A percentile compares a stretch with the other conserved stretches of the same genome.
Conservation (phyloP, 1,140 invertebrate species). For the Antheraea pernyi region DNA sequence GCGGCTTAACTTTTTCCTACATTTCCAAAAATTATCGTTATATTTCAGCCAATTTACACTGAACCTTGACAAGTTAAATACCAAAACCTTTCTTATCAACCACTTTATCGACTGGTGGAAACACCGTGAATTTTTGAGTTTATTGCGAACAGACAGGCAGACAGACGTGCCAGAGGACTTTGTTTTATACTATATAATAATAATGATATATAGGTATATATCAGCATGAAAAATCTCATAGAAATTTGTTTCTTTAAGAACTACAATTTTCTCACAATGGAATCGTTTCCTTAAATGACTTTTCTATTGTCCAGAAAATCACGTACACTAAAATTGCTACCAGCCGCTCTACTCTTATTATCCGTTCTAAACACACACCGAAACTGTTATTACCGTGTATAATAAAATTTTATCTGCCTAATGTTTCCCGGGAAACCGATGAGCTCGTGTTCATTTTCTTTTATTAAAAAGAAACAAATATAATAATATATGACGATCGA, state of each 20-base stretch:
- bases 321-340: slow-evolving; percentile 24
- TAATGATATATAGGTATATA: too few relatives aligned
- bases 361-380: slow-evolving; percentile 15
- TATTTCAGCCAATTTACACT: too few relatives aligned
- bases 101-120: too few relatives aligned
- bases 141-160: too few relatives aligned
- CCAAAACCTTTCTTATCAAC: too few relatives aligned
- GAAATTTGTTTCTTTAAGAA: slow-evolving; percentile 20
- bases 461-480: slow-evolving; percentile 14
- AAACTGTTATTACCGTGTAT: slow-evolving; percentile 17
- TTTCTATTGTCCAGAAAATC: slow-evolving; percentile 26
- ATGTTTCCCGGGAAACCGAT: slow-evolving; percentile 11
- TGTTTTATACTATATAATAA: too few relatives aligned
- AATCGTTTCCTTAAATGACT: slow-evolving; percentile 27
- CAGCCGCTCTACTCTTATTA: slow-evolving; percentile 17
- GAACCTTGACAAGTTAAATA: too few relatives aligned
- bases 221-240: background rate
- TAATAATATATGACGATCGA: slow-evolving; percentile 25
- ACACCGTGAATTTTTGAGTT: too few relatives aligned
- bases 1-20: too few relatives aligned
- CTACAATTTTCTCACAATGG: slow-evolving; percentile 19
- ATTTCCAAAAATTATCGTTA: too few relatives aligned
- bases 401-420: slow-evolving; percentile 23
- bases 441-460: slow-evolving; percentile 6
- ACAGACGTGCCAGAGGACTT: too few relatives aligned